phyloP scores from a whole-genome alignment of 2,797 vertebrate genomes.

The Hephaestus fuliginosus region DNA sequence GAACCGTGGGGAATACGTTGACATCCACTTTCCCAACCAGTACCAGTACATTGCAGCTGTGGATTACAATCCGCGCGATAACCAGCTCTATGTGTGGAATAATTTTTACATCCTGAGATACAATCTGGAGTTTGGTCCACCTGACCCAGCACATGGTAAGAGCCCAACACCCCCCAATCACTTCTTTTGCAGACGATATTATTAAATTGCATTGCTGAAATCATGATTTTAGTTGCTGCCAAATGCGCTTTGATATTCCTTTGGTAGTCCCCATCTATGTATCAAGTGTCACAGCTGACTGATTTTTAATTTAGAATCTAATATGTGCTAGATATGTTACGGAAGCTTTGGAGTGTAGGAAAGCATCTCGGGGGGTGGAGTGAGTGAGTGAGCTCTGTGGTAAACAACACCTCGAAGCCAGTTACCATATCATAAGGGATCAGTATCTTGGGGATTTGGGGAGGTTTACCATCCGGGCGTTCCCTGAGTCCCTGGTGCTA shows the following conservation, averaged over 20 bases:
- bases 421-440: slow-evolving; percentile 85
- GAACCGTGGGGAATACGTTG: slow-evolving; percentile 93
- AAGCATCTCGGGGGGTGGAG: slow-evolving; percentile 64
- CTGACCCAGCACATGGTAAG: slow-evolving; percentile 98
- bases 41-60: slow-evolving; percentile 99
- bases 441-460: slow-evolving; percentile 79
- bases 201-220: slow-evolving; percentile 58
- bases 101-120: slow-evolving; percentile 99
- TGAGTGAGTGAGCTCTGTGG: slow-evolving; percentile 68
- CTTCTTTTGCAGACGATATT: slow-evolving; percentile 46
- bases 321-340: slow-evolving; percentile 83
- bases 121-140: slow-evolving; percentile 96
- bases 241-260: slow-evolving; percentile 65
- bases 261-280: slow-evolving; percentile 67
- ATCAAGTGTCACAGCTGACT: slow-evolving; percentile 78
- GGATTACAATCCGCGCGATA: slow-evolving; percentile 99
- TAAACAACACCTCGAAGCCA: slow-evolving; percentile 86
- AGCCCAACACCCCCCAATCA: slow-evolving; percentile 7
- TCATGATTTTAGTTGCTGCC: slow-evolving; percentile 64
- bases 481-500: slow-evolving; percentile 72
- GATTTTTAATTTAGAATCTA: slow-evolving; percentile 86
- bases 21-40: slow-evolving; percentile 98
- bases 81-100: slow-evolving; percentile 99
- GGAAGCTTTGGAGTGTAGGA: slow-evolving; percentile 73
- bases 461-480: slow-evolving; percentile 77